Evolutionary conservation across 2,113 vertebrate species (phyloP).

Genomic region (Phalacrocorax brasilianus): DNA sequence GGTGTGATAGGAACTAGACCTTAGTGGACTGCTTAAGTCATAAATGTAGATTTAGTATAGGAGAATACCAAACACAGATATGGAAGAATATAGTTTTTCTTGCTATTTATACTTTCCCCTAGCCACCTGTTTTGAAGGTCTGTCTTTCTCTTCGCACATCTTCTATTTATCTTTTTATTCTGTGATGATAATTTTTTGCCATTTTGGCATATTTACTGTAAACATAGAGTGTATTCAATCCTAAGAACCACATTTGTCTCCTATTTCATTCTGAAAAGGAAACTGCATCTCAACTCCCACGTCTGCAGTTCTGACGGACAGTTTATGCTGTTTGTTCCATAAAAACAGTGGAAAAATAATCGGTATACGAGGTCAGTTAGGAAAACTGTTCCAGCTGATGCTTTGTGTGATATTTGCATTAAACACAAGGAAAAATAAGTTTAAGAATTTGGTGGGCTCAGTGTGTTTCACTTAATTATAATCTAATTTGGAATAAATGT

Average conservation of each 20-base stretch:
- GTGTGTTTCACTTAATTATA: background rate
- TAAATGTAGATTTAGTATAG: background rate
- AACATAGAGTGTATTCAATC: background rate
- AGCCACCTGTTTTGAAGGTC: background rate
- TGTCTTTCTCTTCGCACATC: background rate
- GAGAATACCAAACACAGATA: background rate
- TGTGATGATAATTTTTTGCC: background rate
- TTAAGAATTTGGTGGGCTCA: background rate
- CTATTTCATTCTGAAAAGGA: conserved; percentile 5
- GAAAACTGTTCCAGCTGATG: conserved; percentile 16
- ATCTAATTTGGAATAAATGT: background rate
- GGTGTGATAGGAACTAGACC: background rate
- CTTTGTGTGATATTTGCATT: background rate
- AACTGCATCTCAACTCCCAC: background rate
- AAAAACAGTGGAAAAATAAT: conserved; percentile 20
- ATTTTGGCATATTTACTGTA: conserved; percentile 1
- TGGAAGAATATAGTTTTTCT: background rate
- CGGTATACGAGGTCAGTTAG: background rate
- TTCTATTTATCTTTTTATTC: background rate
- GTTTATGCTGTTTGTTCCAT: background rate
- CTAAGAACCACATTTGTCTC: background rate
- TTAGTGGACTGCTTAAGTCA: background rate
- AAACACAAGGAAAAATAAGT: background rate
- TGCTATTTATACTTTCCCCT: background rate
- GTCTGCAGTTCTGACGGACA: background rate